Evolutionary conservation across 1,140 invertebrate genomes (phyloP).

Genomic region (Pseudomyrmex pallidus): DNA sequence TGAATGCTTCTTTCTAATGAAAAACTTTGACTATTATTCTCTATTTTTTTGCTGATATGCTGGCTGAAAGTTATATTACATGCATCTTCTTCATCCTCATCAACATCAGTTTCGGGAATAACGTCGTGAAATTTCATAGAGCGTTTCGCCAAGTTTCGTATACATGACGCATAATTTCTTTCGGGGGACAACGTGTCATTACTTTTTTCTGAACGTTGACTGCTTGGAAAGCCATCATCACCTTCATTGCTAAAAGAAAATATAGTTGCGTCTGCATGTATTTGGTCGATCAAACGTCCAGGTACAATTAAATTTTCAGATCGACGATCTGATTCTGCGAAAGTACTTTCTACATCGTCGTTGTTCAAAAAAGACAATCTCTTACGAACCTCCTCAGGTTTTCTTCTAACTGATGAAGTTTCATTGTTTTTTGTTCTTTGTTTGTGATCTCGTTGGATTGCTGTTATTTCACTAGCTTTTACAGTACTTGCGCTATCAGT

Average conservation of each 20-base stretch:
- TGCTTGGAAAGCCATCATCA: conserved; percentile 14
- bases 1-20: conserved; percentile 8
- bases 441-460: not conserved
- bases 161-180: conserved; percentile 14
- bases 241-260: conserved; percentile 1
- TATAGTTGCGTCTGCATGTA: not conserved
- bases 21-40: conserved; percentile 10
- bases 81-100: conserved; percentile 55
- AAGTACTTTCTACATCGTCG: conserved; percentile 17
- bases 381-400: conserved; percentile 54
- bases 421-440: not conserved
- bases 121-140: not conserved
- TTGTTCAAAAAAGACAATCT: conserved; percentile 51
- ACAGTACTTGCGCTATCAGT: not conserved
- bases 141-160: not conserved
- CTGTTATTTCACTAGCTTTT: conserved; percentile 15
- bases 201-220: conserved; percentile 18
- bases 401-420: conserved; percentile 20
- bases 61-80: conserved; percentile 75
- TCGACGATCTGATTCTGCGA: not conserved
- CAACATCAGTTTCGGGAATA: conserved; percentile 41
- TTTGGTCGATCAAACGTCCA: conserved; percentile 6
- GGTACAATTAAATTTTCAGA: conserved; percentile 4
- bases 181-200: conserved; percentile 14
- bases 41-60: conserved; percentile 67